A percentile compares a stretch with the other conserved stretches of the same genome.
Conservation (phyloP, 2,797 vertebrate species). For the Euthynnus affinis region DNA sequence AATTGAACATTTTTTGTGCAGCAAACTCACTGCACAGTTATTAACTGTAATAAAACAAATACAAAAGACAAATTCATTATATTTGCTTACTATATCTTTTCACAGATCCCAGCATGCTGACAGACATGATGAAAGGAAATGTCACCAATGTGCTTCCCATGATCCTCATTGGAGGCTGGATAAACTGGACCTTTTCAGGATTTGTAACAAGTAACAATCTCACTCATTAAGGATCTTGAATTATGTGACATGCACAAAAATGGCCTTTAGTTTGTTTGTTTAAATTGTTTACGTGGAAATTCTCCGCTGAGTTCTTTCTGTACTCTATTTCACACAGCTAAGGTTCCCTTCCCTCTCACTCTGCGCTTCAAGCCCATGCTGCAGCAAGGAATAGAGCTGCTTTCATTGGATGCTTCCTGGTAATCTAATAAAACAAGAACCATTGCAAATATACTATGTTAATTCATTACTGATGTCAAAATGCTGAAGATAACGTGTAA, state of each 20-base stretch:
- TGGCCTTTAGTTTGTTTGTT: neutral
- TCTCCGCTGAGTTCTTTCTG: slow-evolving; percentile 15
- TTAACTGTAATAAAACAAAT: neutral
- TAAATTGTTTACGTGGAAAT: neutral
- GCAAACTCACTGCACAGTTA: neutral
- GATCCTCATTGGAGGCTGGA: slow-evolving; percentile 99
- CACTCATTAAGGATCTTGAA: neutral
- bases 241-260: neutral
- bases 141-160: slow-evolving; percentile 99
- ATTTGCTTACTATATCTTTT: neutral
- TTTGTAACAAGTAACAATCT: slow-evolving; percentile 95
- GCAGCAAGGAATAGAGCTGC: slow-evolving; percentile 98
- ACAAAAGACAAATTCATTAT: neutral
- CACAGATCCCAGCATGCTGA: slow-evolving; percentile 98
- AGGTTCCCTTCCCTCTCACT: slow-evolving; percentile 97
- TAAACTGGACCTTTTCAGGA: slow-evolving; percentile 99
- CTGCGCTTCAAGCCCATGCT: slow-evolving; percentile 99
- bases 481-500: neutral
- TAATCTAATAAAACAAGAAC: slow-evolving; percentile 77
- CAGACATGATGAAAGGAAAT: slow-evolving; percentile 99
- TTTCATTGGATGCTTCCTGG: slow-evolving; percentile 98
- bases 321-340: slow-evolving; percentile 84
- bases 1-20: neutral
- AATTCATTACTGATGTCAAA: neutral
- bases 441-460: neutral